Percentiles rank a stretch among this genome's conserved stretches.
These are phyloP conservation scores for Crenuchus spilurus DNA, from an alignment of 2,797 vertebrate species.

Conservation along the genomic window DNA sequence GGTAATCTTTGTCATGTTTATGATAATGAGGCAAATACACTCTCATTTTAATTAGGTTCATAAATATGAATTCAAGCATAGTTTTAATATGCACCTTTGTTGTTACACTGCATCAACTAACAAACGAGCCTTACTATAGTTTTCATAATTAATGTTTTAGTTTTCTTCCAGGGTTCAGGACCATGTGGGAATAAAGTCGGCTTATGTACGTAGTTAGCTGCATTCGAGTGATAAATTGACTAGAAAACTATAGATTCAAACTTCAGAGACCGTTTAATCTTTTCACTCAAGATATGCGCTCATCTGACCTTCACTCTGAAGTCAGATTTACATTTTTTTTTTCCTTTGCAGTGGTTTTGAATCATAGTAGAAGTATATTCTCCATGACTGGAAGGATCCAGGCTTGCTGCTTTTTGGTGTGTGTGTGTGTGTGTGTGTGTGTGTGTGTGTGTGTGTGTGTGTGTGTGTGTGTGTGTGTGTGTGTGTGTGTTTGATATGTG, in stretches of 20 bases:
- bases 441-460: constrained; percentile 54
- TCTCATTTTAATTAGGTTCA: constrained; percentile 25
- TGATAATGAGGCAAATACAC: constrained; percentile 30
- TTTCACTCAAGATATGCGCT: neutral
- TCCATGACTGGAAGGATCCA: neutral
- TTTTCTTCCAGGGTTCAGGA: constrained; percentile 26
- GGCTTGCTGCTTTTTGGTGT: neutral
- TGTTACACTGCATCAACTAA: neutral
- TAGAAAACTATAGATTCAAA: no score
- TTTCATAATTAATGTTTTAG: constrained; percentile 41
- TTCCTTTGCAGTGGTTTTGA: neutral
- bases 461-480: neutral
- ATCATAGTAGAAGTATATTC: neutral
- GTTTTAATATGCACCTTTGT: neutral
- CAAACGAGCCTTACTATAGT: constrained; percentile 26
- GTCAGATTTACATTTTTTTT: neutral
- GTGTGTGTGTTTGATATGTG: constrained; percentile 11
- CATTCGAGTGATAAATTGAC: no score
- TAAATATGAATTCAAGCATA: constrained; percentile 13
- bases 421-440: neutral
- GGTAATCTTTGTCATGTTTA: constrained; percentile 16
- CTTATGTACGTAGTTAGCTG: no score
- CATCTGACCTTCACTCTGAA: neutral
- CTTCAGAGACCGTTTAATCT: neutral
- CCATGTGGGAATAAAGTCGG: neutral